Percentiles rank a stretch among this genome's conserved stretches.
Conservation (phyloP, 2,888 invertebrate species). For the Athalia cordata region DNA sequence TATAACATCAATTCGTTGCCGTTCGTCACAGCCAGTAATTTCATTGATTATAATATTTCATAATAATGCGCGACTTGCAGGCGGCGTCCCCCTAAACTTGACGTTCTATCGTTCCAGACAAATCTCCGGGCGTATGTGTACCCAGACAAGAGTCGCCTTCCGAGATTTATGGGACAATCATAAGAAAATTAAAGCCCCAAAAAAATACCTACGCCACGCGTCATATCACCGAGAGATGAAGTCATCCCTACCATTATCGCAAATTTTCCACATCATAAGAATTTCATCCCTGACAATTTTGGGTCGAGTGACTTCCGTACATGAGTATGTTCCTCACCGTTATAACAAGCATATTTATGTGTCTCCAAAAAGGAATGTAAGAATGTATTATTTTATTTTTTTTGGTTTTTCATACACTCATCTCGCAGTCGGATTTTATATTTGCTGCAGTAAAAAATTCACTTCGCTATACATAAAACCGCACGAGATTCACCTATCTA, state of each 20-base stretch:
- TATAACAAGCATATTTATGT: too few relatives aligned
- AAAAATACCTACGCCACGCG: neutral
- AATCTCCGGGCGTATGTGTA: too few relatives aligned
- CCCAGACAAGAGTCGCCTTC: too few relatives aligned
- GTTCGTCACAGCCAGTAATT: slow-evolving; percentile 25
- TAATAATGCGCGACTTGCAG: neutral
- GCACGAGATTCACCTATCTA: too few relatives aligned
- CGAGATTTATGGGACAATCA: neutral
- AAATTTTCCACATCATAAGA: too few relatives aligned
- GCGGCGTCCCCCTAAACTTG: neutral
- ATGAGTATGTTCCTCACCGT: too few relatives aligned
- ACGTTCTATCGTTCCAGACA: neutral
- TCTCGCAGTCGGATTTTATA: neutral
- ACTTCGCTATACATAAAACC: too few relatives aligned
- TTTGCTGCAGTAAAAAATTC: neutral
- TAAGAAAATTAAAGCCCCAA: slow-evolving; percentile 3
- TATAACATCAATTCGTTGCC: neutral
- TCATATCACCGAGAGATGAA: slow-evolving; percentile 17
- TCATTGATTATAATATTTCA: neutral
- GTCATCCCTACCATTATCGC: slow-evolving; percentile 1
- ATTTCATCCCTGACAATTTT: too few relatives aligned
- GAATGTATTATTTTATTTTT: slow-evolving; percentile 1
- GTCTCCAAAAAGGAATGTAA: too few relatives aligned
- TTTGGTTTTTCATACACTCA: neutral
- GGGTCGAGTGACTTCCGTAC: too few relatives aligned